These are phyloP conservation scores for Hemiscyllium ocellatum DNA, from an alignment of 2,113 vertebrate genomes.

Conservation along the genomic window DNA sequence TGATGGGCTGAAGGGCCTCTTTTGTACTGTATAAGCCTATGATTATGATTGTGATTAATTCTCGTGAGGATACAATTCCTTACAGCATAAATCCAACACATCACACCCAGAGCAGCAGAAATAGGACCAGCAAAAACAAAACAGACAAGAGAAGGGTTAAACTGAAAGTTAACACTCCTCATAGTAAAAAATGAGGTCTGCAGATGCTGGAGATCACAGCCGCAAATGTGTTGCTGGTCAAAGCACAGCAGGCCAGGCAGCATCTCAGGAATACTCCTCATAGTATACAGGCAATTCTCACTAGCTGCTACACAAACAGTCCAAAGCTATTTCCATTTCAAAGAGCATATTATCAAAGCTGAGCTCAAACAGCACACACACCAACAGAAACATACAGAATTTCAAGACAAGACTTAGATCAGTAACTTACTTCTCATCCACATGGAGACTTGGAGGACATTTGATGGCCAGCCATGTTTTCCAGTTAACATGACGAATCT, in stretches of 20 bases:
- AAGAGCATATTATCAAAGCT: not conserved
- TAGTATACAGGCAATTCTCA: not conserved
- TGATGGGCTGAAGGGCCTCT: no score
- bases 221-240: no score
- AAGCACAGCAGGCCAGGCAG: no score
- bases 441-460: constrained; percentile 86
- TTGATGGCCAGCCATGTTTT: constrained; percentile 97
- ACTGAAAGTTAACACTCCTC: not conserved
- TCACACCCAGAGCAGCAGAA: not conserved
- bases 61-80: not conserved
- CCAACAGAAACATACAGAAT: not conserved
- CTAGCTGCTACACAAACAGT: not conserved
- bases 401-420: not conserved
- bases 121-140: not conserved
- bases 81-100: not conserved
- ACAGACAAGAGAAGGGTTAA: not conserved
- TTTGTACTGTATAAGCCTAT: no score
- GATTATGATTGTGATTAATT: not conserved
- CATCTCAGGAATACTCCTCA: not conserved
- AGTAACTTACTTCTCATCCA: constrained; percentile 84
- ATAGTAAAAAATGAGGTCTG: no score
- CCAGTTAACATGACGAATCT: constrained; percentile 91
- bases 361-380: not conserved
- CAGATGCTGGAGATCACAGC: no score
- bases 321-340: not conserved